Evolutionary conservation across 2,797 vertebrate genomes (phyloP).

Genomic region (Erethizon dorsatum): DNA sequence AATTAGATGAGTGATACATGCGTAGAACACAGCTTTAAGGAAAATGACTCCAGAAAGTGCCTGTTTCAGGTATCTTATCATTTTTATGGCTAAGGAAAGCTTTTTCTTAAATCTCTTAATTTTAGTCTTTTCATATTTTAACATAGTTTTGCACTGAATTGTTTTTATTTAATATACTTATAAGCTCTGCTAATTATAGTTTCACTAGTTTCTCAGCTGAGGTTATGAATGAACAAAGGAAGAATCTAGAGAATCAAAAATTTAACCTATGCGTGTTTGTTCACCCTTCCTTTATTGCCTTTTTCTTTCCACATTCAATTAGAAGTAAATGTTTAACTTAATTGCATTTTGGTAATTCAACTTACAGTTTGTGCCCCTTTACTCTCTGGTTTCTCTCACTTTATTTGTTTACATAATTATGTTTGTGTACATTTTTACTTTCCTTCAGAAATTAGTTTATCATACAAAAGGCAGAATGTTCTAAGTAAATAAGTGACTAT

Average conservation of each 20-base stretch:
- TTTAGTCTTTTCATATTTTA: slow-evolving; percentile 40
- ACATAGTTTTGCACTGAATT: slow-evolving; percentile 39
- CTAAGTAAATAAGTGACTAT: slow-evolving; percentile 53
- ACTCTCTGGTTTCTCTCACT: slow-evolving; percentile 7
- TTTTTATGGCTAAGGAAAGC: background rate
- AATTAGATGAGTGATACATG: background rate
- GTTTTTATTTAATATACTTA: slow-evolving; percentile 50
- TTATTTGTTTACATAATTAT: background rate
- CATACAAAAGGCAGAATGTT: background rate
- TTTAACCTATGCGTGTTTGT: slow-evolving; percentile 27
- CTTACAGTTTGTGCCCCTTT: background rate
- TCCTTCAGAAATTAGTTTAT: slow-evolving; percentile 44
- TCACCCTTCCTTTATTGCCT: slow-evolving; percentile 24
- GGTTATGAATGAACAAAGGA: slow-evolving; percentile 37
- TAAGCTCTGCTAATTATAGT: slow-evolving; percentile 16
- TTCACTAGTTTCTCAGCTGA: background rate
- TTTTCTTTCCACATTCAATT: background rate
- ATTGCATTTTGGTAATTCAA: slow-evolving; percentile 12
- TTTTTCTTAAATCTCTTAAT: slow-evolving; percentile 39
- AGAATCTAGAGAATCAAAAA: slow-evolving; percentile 53
- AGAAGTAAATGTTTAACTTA: slow-evolving; percentile 2
- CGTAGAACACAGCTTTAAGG: background rate
- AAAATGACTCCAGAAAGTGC: background rate
- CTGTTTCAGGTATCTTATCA: background rate
- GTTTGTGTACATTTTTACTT: background rate